A percentile compares a stretch with the other conserved stretches of the same genome.
Evolutionary conservation across 2,113 vertebrate species (phyloP).

Genomic region (Vulpes lagopus): DNA sequence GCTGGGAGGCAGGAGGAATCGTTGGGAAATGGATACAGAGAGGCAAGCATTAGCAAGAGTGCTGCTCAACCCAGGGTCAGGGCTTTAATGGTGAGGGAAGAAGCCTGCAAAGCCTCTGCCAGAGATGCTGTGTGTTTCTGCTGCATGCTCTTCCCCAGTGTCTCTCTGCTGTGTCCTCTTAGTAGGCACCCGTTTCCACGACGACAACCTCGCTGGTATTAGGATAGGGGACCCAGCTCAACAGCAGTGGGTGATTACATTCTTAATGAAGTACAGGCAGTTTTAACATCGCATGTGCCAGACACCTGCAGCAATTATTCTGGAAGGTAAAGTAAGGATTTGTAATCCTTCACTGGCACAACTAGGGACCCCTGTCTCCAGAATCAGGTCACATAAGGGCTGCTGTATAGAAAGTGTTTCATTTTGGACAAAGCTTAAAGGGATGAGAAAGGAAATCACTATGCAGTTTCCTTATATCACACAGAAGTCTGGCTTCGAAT

Average conservation of each 20-base stretch:
- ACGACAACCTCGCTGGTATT: background rate
- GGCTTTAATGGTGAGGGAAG: background rate
- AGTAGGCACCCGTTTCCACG: background rate
- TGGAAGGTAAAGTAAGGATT: background rate
- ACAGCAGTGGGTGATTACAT: background rate
- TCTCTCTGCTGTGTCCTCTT: background rate
- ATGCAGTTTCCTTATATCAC: background rate
- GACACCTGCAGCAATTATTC: background rate
- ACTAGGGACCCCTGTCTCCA: background rate
- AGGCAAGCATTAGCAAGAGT: background rate
- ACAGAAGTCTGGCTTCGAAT: background rate
- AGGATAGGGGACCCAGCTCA: background rate
- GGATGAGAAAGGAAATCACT: background rate
- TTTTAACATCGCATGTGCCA: background rate
- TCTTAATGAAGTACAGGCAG: background rate
- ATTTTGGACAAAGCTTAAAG: background rate
- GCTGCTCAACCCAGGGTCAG: background rate
- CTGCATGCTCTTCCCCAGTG: background rate
- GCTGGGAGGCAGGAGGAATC: background rate
- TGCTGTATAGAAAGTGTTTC: background rate
- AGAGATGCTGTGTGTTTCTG: background rate
- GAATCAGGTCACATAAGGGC: background rate
- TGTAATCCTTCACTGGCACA: background rate
- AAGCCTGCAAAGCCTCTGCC: background rate
- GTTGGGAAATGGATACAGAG: fast-evolving